Base-by-base conservation (phyloP, 2,113 vertebrate genomes). In the Hystrix brachyura region DNA sequence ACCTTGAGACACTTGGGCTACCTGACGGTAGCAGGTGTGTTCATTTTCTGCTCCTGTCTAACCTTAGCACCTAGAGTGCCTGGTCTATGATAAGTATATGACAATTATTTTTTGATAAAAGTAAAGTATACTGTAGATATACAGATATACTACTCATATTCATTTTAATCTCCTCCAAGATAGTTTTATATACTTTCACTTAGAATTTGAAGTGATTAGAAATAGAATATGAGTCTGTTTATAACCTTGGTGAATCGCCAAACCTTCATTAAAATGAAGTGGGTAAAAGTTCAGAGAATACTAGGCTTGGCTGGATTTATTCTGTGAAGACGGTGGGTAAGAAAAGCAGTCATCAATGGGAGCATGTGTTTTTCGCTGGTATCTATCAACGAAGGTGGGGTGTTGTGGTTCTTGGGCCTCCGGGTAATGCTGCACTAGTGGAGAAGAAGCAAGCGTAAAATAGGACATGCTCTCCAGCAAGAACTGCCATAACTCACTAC, bases 101-200 rank as follows among this genome's bases (percentile, higher is more conserved):
- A 23, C 48, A 87, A 87, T 32, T 29, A 32, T 21, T 62, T 92
- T 90, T 84, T 91, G 1, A 25, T 51, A 78, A 90, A 78, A 92
- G 7, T 65, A 86, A 91, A 84, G 83, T 86, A 0, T 60, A 81
- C 43, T 85, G 21, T 85, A 69, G 38, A 51, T 2, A 13, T 81
- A 18, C n/a, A 64, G 78, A 88, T 59, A 94, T 46, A 81, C 3
- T 32, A 3, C 38, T 53, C 29, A 15, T n/a, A 93, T 32, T 91
- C n/a, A 64, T 80, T 94, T 91, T 78, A 89, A 48, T 82, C 27
- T 62, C 32, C 57, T 87, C 21, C 25, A 88, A 81, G 64, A 51
- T 81, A 69, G 29, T 65, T 91, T 92, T 91, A 59, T 4, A 79
- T 86, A 78, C 71, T 90, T 96, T 91, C 34, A 83, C 65, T 94